Evolutionary conservation across 92 coral and sea anemone genomes (phyloP), one percentile per base, ranked within the genome.

Genomic region (Phenganax stokvisi): DNA sequence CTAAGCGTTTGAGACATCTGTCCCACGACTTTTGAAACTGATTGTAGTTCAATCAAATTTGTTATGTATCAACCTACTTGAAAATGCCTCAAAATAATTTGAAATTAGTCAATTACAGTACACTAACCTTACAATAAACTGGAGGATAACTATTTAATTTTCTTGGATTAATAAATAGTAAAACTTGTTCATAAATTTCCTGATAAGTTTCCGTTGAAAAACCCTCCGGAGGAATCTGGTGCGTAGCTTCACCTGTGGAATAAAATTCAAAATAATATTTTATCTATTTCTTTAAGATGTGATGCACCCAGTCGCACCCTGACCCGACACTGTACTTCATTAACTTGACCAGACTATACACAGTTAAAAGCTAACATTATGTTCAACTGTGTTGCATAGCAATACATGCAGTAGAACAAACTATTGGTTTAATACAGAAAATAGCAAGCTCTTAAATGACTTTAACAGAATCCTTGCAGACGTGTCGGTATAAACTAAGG

Each of bases 181-280:
- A 54, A 8, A 92, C 86, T n/a, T 96, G 96, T 56, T 87, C 83
- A 85, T 92, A 92, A 53, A 96, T 91, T 54, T 84, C 85, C 13
- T 89, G 90, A 70, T 87, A 87, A 0, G 88, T 75, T 58, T 96
- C 97, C 53, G 87, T 84, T 0, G 97, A 94, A 53, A 96, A 76
- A 55, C 99, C 97, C 27, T 90, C 84, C 16, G 91, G 79, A 1
- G 99, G 99, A 60, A 96, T 96, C 84, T 92, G 83, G 76, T 96
- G 99, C 4, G 99, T 92, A 58, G 85, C 88, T 69, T 96, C 97
- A 89, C 99, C 99, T 96, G 11, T 30, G 59, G 47, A 54, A 52
- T 25, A 68, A 27, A 83, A 37, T 47, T 75, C n/a, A 83, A 16
- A 16, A 9, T 17, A 3, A 6, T 58, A 8, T 54, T 79, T 13